phyloP scores from a whole-genome alignment of 1,140 invertebrate genomes.

The Drosophila insularis region DNA sequence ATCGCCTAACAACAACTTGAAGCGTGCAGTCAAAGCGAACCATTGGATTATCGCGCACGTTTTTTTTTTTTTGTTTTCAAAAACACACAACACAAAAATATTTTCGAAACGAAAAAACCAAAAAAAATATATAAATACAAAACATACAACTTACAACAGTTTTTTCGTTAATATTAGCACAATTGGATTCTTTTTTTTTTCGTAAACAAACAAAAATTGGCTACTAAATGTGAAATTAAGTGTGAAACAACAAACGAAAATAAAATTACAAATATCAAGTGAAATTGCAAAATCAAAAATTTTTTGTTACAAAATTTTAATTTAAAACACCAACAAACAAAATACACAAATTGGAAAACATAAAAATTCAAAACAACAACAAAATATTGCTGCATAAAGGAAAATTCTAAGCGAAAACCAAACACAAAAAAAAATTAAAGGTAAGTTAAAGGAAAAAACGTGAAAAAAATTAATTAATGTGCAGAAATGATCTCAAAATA shows the following conservation, averaged over 20 bases:
- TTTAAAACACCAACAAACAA: not conserved
- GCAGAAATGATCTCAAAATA: too few relatives aligned
- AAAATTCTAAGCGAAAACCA: constrained; percentile 6
- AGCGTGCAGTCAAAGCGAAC: constrained; percentile 81
- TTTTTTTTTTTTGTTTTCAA: constrained; percentile 37
- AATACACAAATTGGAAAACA: not conserved
- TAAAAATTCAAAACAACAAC: not conserved
- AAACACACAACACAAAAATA: constrained; percentile 22
- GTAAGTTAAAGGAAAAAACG: constrained; percentile 34
- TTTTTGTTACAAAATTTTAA: not conserved
- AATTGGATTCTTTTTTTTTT: constrained; percentile 28
- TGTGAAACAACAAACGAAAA: constrained; percentile 30
- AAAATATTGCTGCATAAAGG: constrained; percentile 13
- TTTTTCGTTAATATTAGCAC: constrained; percentile 22
- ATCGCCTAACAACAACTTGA: constrained; percentile 69
- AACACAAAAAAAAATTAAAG: constrained; percentile 24
- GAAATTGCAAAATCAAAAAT: not conserved
- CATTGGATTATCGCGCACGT: constrained; percentile 82
- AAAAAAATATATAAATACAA: too few relatives aligned
- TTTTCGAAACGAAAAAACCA: not conserved
- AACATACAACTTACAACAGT: constrained; percentile 27
- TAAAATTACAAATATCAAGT: not conserved
- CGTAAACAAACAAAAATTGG: constrained; percentile 38
- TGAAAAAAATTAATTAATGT: not conserved
- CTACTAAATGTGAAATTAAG: constrained; percentile 48